Conservation (phyloP, 2,797 vertebrate genomes). For the Macropus fuliginosus region DNA sequence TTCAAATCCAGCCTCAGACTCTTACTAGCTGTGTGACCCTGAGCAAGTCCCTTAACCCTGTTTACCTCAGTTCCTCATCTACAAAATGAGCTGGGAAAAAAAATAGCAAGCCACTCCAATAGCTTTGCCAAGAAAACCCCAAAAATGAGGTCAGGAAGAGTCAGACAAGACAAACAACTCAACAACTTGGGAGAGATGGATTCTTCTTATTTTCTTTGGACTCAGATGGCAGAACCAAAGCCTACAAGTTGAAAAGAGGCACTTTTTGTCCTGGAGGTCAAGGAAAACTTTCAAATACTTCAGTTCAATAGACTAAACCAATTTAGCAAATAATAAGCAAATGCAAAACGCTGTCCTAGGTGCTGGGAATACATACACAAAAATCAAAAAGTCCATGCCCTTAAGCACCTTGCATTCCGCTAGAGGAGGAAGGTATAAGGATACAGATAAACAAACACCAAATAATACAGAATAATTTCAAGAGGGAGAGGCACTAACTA, state of each 20-base stretch:
- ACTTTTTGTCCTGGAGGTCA: not conserved
- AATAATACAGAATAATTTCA: not conserved
- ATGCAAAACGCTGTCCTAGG: not conserved
- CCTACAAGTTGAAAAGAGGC: not conserved
- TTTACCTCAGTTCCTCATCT: not conserved
- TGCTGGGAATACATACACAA: not conserved
- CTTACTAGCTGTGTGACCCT: not conserved
- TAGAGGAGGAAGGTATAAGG: not conserved
- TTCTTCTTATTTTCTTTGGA: not conserved
- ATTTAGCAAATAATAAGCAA: not conserved
- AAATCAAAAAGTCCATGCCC: not conserved
- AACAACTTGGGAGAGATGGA: not conserved
- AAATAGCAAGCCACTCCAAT: not conserved
- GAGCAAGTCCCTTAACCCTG: not conserved
- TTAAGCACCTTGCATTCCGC: not conserved
- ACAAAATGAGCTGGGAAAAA: not conserved
- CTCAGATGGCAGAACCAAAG: not conserved
- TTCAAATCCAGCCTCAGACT: not conserved
- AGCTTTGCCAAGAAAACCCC: not conserved
- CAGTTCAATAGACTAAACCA: not conserved
- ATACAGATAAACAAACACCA: not conserved
- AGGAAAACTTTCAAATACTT: not conserved
- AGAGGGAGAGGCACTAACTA: not conserved
- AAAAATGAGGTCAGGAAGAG: not conserved
- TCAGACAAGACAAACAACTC: not conserved